These are phyloP conservation scores for Salvelinus fontinalis DNA, from an alignment of 2,113 vertebrate species.

Conservation along the genomic window DNA sequence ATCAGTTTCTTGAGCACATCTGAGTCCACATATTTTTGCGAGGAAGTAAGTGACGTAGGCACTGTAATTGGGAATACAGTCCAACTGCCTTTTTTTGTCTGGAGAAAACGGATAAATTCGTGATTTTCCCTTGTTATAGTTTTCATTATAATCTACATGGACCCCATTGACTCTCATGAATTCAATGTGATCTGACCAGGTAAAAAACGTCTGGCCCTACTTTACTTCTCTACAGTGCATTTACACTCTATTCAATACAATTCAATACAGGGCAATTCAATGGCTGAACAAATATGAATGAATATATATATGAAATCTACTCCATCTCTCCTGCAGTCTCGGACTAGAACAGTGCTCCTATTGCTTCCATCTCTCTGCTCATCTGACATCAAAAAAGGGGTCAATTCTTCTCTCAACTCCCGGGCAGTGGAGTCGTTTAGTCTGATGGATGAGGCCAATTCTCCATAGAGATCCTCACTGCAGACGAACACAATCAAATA, in stretches of 20 bases:
- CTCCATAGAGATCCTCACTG: conserved; percentile 30
- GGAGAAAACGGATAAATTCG: neutral
- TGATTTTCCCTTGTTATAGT: neutral
- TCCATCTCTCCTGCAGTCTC: neutral
- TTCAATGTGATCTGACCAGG: too few relatives aligned
- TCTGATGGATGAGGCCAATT: conserved; percentile 45
- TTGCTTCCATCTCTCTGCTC: conserved; percentile 7
- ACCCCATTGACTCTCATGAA: too few relatives aligned
- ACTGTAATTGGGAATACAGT: conserved; percentile 4
- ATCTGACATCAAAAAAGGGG: conserved; percentile 9
- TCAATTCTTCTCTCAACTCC: conserved; percentile 29
- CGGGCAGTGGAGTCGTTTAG: conserved; percentile 28
- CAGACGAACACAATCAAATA: neutral
- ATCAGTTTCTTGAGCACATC: neutral
- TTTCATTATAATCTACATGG: neutral
- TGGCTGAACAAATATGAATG: too few relatives aligned
- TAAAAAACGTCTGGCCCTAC: too few relatives aligned
- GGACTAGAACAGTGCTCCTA: neutral
- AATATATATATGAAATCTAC: neutral
- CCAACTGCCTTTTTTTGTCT: neutral
- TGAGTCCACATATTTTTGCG: neutral
- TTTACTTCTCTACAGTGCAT: too few relatives aligned
- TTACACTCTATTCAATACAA: too few relatives aligned
- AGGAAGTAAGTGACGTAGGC: neutral
- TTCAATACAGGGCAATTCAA: too few relatives aligned